Base-by-base conservation (phyloP, 2,797 vertebrate genomes). In the Steatocranus sp. region DNA sequence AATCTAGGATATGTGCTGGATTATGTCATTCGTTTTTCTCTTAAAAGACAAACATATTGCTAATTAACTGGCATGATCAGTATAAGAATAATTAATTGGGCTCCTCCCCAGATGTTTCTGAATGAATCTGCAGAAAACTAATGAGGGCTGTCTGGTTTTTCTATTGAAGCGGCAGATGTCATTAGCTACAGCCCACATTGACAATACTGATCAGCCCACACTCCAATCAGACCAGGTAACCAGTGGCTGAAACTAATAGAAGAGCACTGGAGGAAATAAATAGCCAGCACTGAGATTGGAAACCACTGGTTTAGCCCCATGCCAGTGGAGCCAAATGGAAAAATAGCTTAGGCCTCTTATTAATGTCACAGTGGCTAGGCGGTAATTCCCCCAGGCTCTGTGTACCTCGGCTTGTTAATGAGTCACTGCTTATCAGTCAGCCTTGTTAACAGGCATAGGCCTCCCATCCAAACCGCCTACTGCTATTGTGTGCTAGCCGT, bases 391-490 rank as follows among this genome's bases (percentile, higher is more conserved):
- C 48, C 87, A 5, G 91, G 94, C 92, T 90, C 89, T 90, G 88
- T 94, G 93, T 92, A 94, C 92, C 91, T 89, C 91, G 4, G 88
- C 92, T 93, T 94, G 95, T 93, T 94, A 95, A 95, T 95, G 94
- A 95, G 89, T 94, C 93, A 89, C 89, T 88, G 94, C 94, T 95
- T 94, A 94, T 95, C 94, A 94, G 88, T 92, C 91, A 84, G 92
- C 92, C 94, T 95, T 93, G 94, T 95, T 95, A 94, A 94, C 94
- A 94, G 93, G 92, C 92, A 85, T 78, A 82, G 90, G 88, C 93
- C 93, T 91, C 89, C 86, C 88, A 87, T 93, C 87, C 91, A 92
- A 92, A 88, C 89, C 89, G 85, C 93, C 94, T 89, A 91, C 90
- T 79, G 91, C 93, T 86, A 93, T 91, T 93, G 92, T 94, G 53